Percentiles rank a stretch among this genome's conserved stretches.
Evolutionary conservation across 2,888 invertebrate genomes (phyloP).

Genomic region (Meteorus colon): DNA sequence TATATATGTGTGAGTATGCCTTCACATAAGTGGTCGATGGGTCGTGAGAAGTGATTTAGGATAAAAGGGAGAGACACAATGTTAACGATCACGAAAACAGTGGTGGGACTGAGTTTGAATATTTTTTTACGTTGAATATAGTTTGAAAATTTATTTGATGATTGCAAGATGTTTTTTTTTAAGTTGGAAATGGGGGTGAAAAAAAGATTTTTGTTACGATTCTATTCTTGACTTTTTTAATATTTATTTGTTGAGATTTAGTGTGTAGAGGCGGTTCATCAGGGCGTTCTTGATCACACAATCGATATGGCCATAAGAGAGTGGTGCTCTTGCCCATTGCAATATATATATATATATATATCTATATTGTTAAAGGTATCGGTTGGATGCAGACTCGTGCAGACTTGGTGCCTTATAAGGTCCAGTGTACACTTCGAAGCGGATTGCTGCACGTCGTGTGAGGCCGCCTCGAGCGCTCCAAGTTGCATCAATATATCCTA

Average conservation of each 20-base stretch:
- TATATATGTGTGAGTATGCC: not conserved
- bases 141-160: not conserved
- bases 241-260: constrained; percentile 4
- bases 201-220: not conserved
- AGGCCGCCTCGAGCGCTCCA: constrained; percentile 46
- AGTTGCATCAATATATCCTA: not conserved
- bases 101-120: constrained; percentile 32
- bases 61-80: constrained; percentile 38
- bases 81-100: constrained; percentile 16
- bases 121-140: not conserved
- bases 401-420: constrained; percentile 51
- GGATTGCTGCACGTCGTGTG: constrained; percentile 51
- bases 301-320: constrained; percentile 34
- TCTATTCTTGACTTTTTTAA: not conserved
- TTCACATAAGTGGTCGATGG: constrained; percentile 29
- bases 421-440: constrained; percentile 42
- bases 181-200: not conserved
- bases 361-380: constrained; percentile 29
- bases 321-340: constrained; percentile 16
- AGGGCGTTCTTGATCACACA: constrained; percentile 28
- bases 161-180: not conserved
- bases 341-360: constrained; percentile 29
- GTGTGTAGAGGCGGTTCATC: constrained; percentile 18
- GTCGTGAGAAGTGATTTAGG: constrained; percentile 51
- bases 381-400: constrained; percentile 34